Percentiles rank a stretch among this genome's conserved stretches.
These are phyloP conservation scores for Seira sanloemensis DNA, from an alignment of 2,888 invertebrate species.

Conservation along the genomic window DNA sequence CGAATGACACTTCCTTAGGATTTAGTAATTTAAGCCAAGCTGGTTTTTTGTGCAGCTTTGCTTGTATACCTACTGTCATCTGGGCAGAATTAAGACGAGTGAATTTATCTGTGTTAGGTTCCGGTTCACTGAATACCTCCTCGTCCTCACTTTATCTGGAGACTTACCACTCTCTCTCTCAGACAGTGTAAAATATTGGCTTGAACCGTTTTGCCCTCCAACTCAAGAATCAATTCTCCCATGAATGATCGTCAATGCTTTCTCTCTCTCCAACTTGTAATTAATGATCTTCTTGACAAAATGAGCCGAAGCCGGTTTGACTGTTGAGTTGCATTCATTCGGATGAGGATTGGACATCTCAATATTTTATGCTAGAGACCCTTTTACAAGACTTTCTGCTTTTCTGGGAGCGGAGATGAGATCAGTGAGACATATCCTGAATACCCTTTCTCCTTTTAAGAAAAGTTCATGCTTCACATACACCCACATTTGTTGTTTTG, in stretches of 20 bases:
- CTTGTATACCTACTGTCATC: too few relatives aligned
- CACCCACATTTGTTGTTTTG: slow-evolving; percentile 25
- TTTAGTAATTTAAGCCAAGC: too few relatives aligned
- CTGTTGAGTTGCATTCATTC: slow-evolving; percentile 35
- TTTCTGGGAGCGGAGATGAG: not conserved
- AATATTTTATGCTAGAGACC: slow-evolving; percentile 16
- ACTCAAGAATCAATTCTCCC: not conserved
- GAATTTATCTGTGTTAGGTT: slow-evolving; percentile 51
- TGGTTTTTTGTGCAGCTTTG: too few relatives aligned
- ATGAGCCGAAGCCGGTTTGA: slow-evolving; percentile 41
- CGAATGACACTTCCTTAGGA: too few relatives aligned
- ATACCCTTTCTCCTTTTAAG: not conserved
- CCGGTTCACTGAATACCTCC: slow-evolving; percentile 41
- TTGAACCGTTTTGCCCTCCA: not conserved
- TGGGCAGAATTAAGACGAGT: slow-evolving; percentile 9
- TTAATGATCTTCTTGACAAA: slow-evolving; percentile 60
- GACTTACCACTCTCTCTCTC: not conserved
- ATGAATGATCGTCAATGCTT: not conserved
- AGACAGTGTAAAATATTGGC: not conserved
- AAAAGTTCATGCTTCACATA: too few relatives aligned
- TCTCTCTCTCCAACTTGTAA: slow-evolving; percentile 33
- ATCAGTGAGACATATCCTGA: not conserved
- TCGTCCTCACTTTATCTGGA: not conserved
- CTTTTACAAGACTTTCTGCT: not conserved
- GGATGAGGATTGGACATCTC: slow-evolving; percentile 23